Base-by-base conservation (phyloP, 2,797 vertebrate genomes). In the Phalloptychus januarius region DNA sequence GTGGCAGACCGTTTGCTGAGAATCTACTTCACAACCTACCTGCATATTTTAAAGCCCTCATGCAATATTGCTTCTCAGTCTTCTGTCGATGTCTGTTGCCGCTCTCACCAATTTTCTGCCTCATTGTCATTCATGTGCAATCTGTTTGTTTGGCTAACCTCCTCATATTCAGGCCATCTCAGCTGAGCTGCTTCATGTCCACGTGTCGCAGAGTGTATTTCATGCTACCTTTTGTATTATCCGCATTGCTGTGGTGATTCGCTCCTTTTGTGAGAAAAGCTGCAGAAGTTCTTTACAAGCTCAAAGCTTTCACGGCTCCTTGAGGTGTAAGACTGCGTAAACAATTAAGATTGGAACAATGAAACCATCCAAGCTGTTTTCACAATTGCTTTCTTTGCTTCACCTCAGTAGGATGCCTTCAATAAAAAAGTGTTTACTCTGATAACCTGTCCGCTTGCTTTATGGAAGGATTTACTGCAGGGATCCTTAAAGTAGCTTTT, bases 81-180 rank as follows among this genome's bases (percentile, higher is more conserved):
- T 83, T 87, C 71, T 78, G 86, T 83, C 69, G 83, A 83, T 92
- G 82, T 89, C 85, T 84, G 87, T 86, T 81, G 79, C 82, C 25
- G 82, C 91, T 86, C 83, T 79, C 88, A 88, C 86, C 92, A 91
- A 92, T 94, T 93, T 93, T 90, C 90, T 89, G 87, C 91, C 91
- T 93, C 92, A 93, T 93, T 94, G 91, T 91, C 94, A 94, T 94
- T 93, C 93, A 90, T 89, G 88, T 88, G 87, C 87, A 88, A 86
- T 92, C 88, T 91, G 90, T 92, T 94, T 94, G 93, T 93, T 92
- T 94, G 90, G 88, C 92, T 91, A 93, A 91, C 89, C 90, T 87
- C 76, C 83, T 82, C 71, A 16, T 80, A 86, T 88, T 89, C 87
- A 82, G 79, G 82, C 82, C 70, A 79, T 83, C 80, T 87, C 80